A percentile compares a stretch with the other conserved stretches of the same genome.
Evolutionary conservation across 2,113 vertebrate genomes (phyloP).

Genomic region (Sceloporus undulatus): DNA sequence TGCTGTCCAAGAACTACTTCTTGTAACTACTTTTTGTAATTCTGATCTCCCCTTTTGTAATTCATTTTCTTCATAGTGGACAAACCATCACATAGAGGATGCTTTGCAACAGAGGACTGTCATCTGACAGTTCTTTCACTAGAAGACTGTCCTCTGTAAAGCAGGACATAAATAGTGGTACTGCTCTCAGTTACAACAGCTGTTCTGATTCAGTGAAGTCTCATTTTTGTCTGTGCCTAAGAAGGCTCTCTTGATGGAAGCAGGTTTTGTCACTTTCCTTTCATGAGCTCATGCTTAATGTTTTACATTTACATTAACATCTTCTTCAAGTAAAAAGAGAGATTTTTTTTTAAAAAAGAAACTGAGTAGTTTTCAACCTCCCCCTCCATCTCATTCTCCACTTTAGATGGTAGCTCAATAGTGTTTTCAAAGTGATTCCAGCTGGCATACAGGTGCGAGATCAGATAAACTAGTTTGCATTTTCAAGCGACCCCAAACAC

Average conservation of each 20-base stretch:
- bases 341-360: neutral
- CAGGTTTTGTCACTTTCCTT: neutral
- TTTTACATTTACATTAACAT: constrained; percentile 20
- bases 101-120: no score
- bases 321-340: constrained; percentile 36
- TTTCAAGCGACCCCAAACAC: constrained; percentile 43
- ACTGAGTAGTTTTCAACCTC: constrained; percentile 25
- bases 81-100: no score
- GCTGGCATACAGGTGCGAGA: constrained; percentile 44
- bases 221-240: constrained; percentile 6
- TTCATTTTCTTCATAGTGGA: no score
- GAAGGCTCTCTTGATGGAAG: neutral
- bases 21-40: no score
- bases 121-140: no score
- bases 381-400: neutral
- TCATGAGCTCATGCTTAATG: constrained; percentile 20
- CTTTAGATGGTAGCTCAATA: constrained; percentile 15
- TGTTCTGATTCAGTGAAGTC: fast-evolving
- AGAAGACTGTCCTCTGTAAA: neutral
- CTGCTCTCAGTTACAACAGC: neutral
- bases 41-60: no score
- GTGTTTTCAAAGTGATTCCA: constrained; percentile 17
- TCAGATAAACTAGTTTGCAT: constrained; percentile 28
- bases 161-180: neutral
- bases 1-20: no score